A percentile compares a stretch with the other conserved stretches of the same genome.
These are phyloP conservation scores for Ectobius pallidus DNA, from an alignment of 2,888 invertebrate species.

Conservation along the genomic window DNA sequence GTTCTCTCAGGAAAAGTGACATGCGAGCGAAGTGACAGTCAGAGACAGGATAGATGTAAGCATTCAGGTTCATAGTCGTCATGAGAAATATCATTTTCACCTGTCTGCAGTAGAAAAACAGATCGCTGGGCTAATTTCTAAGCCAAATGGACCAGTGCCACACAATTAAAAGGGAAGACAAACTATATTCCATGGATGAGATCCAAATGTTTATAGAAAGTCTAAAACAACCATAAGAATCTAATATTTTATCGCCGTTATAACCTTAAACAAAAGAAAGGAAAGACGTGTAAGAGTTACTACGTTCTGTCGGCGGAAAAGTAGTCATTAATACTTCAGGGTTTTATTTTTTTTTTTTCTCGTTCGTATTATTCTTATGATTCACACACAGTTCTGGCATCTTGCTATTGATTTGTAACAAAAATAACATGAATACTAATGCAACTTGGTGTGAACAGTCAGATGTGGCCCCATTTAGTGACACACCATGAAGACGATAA, in stretches of 20 bases:
- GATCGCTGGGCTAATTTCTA: background rate
- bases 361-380: background rate
- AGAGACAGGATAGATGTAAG: no score
- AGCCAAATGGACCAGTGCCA: slow-evolving; percentile 17
- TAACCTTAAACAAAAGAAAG: background rate
- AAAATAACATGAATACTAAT: background rate
- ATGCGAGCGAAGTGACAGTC: no score
- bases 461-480: no score
- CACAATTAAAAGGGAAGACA: slow-evolving; percentile 16
- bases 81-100: background rate
- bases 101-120: slow-evolving; percentile 6
- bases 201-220: slow-evolving; percentile 9
- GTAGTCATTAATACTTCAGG: background rate
- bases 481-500: no score
- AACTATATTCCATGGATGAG: background rate
- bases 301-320: background rate
- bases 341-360: no score
- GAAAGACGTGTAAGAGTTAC: background rate
- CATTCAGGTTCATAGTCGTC: no score
- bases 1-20: no score
- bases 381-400: background rate
- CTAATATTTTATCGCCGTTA: background rate
- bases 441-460: no score
- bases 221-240: slow-evolving; percentile 9
- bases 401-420: background rate